Conservation (phyloP, 37 sponge, comb jelly and placozoan species). For the Haliclona indistincta region DNA sequence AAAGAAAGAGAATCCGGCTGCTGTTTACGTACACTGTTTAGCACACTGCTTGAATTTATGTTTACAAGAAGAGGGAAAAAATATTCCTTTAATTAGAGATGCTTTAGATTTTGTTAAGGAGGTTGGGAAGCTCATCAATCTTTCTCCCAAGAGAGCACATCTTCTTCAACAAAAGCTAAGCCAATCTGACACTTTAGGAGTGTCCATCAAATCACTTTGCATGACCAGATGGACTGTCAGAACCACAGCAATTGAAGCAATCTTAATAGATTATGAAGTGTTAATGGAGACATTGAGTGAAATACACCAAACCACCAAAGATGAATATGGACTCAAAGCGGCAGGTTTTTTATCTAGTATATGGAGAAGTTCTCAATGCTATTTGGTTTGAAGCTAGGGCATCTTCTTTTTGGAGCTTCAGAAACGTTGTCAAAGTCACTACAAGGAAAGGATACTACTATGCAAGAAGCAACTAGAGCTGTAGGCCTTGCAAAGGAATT, state of each 20-base stretch:
- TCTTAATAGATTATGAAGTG: slow-evolving; percentile 35
- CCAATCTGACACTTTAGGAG: slow-evolving; percentile 10
- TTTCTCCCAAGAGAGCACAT: slow-evolving; percentile 55
- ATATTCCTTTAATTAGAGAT: slow-evolving; percentile 29
- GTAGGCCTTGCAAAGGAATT: slow-evolving; percentile 36
- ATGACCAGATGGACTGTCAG: slow-evolving; percentile 67
- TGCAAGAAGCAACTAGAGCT: slow-evolving; percentile 59
- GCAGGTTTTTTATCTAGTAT: slow-evolving; percentile 41
- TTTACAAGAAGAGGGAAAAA: slow-evolving; percentile 55
- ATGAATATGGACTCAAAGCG: slow-evolving; percentile 70
- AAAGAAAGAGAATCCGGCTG: slow-evolving; percentile 45
- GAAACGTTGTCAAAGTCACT: slow-evolving; percentile 44
- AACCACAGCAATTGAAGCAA: slow-evolving; percentile 45
- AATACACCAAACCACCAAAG: slow-evolving; percentile 50
- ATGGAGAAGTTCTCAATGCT: slow-evolving; percentile 53
- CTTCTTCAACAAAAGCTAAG: slow-evolving; percentile 36
- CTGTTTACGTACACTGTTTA: slow-evolving; percentile 68
- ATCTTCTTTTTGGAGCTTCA: slow-evolving; percentile 50
- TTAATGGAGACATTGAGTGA: slow-evolving; percentile 51
- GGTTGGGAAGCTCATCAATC: slow-evolving; percentile 42
- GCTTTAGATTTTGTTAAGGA: slow-evolving; percentile 53
- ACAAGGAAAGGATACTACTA: slow-evolving; percentile 46
- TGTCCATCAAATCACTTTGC: slow-evolving; percentile 47
- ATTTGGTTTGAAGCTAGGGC: slow-evolving; percentile 55
- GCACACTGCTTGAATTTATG: slow-evolving; percentile 65